Conservation (phyloP, 2,888 invertebrate species). For the Ectobius pallidus region DNA sequence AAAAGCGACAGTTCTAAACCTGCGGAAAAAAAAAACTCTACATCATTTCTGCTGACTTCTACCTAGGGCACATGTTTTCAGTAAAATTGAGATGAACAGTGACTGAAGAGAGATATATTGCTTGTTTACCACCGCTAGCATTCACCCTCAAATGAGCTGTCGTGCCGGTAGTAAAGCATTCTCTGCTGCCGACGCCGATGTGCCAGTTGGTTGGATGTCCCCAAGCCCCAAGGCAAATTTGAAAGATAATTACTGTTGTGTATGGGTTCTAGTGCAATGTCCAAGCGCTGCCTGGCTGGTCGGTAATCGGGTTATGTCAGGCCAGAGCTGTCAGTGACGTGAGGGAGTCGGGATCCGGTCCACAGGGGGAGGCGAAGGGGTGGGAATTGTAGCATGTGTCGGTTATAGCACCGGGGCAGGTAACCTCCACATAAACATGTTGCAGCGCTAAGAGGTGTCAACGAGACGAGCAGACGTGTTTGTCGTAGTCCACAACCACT, state of each 20-base stretch:
- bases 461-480: not conserved
- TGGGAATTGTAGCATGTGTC: slow-evolving; percentile 11
- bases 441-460: slow-evolving; percentile 3
- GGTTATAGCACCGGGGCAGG: slow-evolving; percentile 23
- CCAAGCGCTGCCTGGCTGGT: slow-evolving; percentile 30
- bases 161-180: slow-evolving; percentile 27
- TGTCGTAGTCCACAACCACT: no score
- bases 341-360: slow-evolving; percentile 19
- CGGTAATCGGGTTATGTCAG: slow-evolving; percentile 39
- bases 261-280: slow-evolving; percentile 26
- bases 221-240: slow-evolving; percentile 42
- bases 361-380: slow-evolving; percentile 9
- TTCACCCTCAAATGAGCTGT: slow-evolving; percentile 28
- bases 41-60: slow-evolving; percentile 17
- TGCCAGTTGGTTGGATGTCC: slow-evolving; percentile 33
- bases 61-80: slow-evolving; percentile 13
- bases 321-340: slow-evolving; percentile 31
- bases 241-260: slow-evolving; percentile 42
- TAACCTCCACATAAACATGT: slow-evolving; percentile 26
- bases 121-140: slow-evolving; percentile 24
- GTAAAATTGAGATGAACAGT: slow-evolving; percentile 14
- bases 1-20: not conserved
- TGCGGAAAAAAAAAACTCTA: not conserved
- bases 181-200: no score
- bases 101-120: slow-evolving; percentile 28